These are phyloP conservation scores for Scrobipalpa costella DNA, from an alignment of 2,888 invertebrate species.

Conservation along the genomic window DNA sequence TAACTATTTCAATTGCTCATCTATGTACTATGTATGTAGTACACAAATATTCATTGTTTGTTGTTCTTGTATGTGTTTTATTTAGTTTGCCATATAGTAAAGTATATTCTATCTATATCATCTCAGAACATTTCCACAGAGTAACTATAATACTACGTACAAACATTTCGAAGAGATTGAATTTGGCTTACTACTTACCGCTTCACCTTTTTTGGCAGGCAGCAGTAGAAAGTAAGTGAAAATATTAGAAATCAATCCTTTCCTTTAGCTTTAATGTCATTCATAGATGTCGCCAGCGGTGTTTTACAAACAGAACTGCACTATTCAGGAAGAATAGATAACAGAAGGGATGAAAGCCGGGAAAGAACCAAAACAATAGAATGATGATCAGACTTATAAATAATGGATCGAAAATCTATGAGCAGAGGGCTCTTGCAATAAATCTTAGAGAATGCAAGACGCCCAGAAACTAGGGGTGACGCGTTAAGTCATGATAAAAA, in stretches of 20 bases:
- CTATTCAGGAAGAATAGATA: too few species aligned
- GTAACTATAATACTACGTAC: too few species aligned
- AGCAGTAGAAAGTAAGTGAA: slow-evolving; percentile 7
- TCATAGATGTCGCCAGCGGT: background rate
- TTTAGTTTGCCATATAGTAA: too few species aligned
- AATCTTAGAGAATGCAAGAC: slow-evolving; percentile 39
- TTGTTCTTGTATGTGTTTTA: too few species aligned
- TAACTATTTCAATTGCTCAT: too few species aligned
- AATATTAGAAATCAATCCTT: slow-evolving; percentile 6
- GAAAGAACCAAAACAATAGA: slow-evolving; percentile 24
- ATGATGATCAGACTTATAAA: slow-evolving; percentile 33
- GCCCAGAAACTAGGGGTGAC: background rate
- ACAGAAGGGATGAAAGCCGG: slow-evolving; percentile 17
- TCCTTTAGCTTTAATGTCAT: background rate
- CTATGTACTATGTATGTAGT: too few species aligned
- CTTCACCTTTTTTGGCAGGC: background rate
- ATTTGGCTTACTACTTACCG: background rate
- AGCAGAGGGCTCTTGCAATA: slow-evolving; percentile 37
- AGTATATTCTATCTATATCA: too few species aligned
- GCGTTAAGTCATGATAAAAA: too few species aligned
- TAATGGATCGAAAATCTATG: slow-evolving; percentile 36
- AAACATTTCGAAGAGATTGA: background rate
- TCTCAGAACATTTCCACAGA: too few species aligned
- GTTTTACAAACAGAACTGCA: slow-evolving; percentile 10
- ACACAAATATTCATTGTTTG: too few species aligned